Evolutionary conservation across 2,797 vertebrate species (phyloP), one percentile per base, ranked within the genome.

Genomic region (Carduelis carduelis): DNA sequence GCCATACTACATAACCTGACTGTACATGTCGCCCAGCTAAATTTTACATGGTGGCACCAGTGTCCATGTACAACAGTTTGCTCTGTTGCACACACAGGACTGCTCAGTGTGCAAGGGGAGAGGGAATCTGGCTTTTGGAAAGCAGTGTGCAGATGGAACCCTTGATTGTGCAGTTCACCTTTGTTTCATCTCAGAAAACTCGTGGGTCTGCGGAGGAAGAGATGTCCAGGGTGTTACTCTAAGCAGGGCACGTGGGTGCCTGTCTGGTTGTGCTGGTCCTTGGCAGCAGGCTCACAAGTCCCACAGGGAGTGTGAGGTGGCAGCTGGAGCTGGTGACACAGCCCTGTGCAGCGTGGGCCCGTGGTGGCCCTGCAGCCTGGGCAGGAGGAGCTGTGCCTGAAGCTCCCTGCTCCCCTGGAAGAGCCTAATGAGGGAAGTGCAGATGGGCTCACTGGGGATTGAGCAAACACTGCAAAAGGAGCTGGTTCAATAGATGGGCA

Each of bases 321-420:
- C 46, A 39, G 57, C 8, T 65, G 50, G 46, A 23, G 64, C 32
- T 75, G 0, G 34, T 21, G 52, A 11, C 2, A 17, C 18, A 30
- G 35, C 52, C 13, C 60, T 3, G 2, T 0, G 5, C 41, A 37
- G 52, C 1, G 1, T 3, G 6, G 52, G 27, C 24, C 30, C 0
- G 0, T 17, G 56, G 32, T 49, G 64, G n/a, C 47, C 9, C 0
- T 7, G 32, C 65, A 30, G 35, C 30, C 44, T 19, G 4, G 37
- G 64, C 3, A 0, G 27, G 80, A 12, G 71, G 15, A 39, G 50
- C 5, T 2, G 6, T 24, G 53, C 64, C 1, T 41, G 41, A 35
- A 39, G 59, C 55, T 18, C 43, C 0, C 0, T 1, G 12, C 66
- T 75, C 8, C 0, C 1, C 0, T 24, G 56, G 30, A 35, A 52